Base-by-base conservation (phyloP, 2,888 invertebrate genomes). In the Desoria tigrina region DNA sequence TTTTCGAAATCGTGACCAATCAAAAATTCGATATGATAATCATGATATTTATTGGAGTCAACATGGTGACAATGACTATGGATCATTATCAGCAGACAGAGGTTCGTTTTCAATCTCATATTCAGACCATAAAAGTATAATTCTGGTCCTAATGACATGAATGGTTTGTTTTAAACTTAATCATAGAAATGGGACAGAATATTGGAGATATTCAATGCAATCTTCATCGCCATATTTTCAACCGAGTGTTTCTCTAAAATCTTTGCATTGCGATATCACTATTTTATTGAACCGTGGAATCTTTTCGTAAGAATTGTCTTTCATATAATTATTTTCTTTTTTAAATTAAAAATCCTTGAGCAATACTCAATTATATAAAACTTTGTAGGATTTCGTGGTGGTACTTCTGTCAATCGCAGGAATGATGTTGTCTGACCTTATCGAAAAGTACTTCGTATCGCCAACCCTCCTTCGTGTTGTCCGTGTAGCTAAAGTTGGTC, bases 1-100 rank as follows among this genome's bases (percentile, higher is more conserved):
- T 97, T 78, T 98, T 97, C 83, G 95, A 97, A 85, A 88, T 98
- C 83, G 94, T 94, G 77, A 95, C 94, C 73, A 93, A 96, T 84
- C 96, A 96, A 84, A 96, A 95, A 84, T 98, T 98, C 84, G 98
- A 98, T 85, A 96, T 98, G 90, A 88, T 94, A 80, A 98, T 98
- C 81, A 98, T 98, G 97, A 87, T 95, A 83, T 94, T 97, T 84
- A 98, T 98, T 82, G 94, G 95, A 78, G 84, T 97, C 78, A 76
- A 76, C 60, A 76, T 76, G 76, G 85, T 97, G 79, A 94, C 95
- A 77, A 98, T 98, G 97, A 95, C 95, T 73, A 85, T 97, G 84
- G 98, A 98, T 83, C 94, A 95, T 83, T 94, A 95, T 83, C 89
- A 92, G 80, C 93, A 93, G 82, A 86, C 89, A 74, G 86, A 87